These are phyloP conservation scores for Rafetus swinhoei DNA, from an alignment of 2,113 vertebrate species.

Conservation along the genomic window DNA sequence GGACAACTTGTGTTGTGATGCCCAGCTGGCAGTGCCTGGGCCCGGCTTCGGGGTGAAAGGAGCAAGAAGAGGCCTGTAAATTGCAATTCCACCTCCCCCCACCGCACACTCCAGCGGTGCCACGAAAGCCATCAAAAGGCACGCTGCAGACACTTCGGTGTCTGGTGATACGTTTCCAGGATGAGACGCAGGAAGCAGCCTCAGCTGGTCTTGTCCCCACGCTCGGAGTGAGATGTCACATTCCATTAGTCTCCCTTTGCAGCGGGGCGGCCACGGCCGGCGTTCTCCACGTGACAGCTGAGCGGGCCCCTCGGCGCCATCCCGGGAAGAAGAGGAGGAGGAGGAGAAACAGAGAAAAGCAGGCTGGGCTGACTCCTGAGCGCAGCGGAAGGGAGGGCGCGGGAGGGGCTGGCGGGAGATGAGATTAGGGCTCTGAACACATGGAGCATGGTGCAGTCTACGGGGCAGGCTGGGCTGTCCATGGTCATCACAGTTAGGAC, in stretches of 20 bases:
- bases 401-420: neutral
- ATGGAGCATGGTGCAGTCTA: neutral
- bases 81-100: neutral
- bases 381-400: neutral
- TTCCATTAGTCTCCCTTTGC: conserved; percentile 48
- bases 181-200: conserved; percentile 37
- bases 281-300: neutral
- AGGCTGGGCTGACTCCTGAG: neutral
- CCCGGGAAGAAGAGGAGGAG: neutral
- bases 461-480: conserved; percentile 1
- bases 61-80: neutral
- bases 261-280: neutral
- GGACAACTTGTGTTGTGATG: neutral
- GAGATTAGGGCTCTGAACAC: neutral
- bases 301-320: neutral
- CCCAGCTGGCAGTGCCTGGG: neutral
- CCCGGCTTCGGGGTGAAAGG: neutral
- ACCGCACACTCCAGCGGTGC: neutral
- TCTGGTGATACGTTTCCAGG: conserved; percentile 44
- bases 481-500: neutral
- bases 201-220: conserved; percentile 61
- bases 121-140: neutral
- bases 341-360: accelerated
- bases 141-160: conserved; percentile 31
- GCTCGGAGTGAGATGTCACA: conserved; percentile 60